phyloP scores from a whole-genome alignment of 2,113 vertebrate species.

The Myrmecobius fasciatus region DNA sequence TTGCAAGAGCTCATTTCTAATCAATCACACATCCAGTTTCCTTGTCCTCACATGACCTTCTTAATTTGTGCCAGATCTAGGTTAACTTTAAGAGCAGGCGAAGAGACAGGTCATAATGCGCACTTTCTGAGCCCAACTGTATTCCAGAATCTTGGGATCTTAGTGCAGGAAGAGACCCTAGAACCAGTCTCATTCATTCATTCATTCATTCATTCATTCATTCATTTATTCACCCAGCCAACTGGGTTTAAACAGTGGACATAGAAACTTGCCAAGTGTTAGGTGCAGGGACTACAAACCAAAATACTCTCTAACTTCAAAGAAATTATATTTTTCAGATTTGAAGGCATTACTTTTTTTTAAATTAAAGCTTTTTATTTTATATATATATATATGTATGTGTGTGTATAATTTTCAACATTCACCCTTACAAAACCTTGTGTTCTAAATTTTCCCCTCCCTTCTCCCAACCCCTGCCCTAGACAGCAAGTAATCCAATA shows the following conservation, averaged over 20 bases:
- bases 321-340: not conserved
- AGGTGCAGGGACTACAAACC: not conserved
- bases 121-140: conserved; percentile 4
- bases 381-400: no score
- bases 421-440: no score
- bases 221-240: not conserved
- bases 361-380: no score
- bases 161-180: conserved; percentile 17
- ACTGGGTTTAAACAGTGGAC: not conserved
- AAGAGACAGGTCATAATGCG: conserved; percentile 51
- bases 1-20: conserved; percentile 28
- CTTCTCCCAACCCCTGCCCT: no score
- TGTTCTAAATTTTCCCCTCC: no score
- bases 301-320: not conserved
- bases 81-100: conserved; percentile 37
- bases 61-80: conserved; percentile 61
- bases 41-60: conserved; percentile 14
- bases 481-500: no score
- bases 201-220: not conserved
- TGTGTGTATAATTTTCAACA: no score
- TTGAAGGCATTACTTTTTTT: not conserved
- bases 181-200: not conserved
- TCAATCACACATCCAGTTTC: conserved; percentile 32
- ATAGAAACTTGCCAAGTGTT: not conserved
- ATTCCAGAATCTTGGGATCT: conserved; percentile 14